phyloP scores from a whole-genome alignment of 2,113 vertebrate genomes.

The Muntiacus muntjak region DNA sequence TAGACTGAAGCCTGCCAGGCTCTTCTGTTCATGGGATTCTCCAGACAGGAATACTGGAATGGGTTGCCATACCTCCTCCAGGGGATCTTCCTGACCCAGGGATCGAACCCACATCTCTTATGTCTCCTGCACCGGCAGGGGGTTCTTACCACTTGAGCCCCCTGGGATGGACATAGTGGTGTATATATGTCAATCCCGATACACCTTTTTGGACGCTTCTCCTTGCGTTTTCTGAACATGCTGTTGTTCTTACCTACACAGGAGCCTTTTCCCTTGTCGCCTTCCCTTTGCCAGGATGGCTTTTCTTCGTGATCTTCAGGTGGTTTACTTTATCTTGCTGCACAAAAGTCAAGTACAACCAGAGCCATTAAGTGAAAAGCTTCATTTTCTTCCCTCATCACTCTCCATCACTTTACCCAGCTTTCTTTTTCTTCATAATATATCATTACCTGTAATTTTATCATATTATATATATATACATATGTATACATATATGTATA shows the following conservation, averaged over 20 bases:
- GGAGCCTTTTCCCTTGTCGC: neutral
- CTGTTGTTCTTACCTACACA: neutral
- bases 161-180: neutral
- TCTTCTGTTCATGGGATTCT: neutral
- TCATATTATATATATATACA: too few relatives aligned
- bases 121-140: neutral
- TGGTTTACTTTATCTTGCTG: neutral
- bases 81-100: neutral
- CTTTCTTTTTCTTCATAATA: neutral
- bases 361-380: neutral
- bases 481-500: neutral
- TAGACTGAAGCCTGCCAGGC: neutral
- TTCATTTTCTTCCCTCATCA: neutral
- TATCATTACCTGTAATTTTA: neutral
- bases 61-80: neutral
- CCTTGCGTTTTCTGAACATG: neutral
- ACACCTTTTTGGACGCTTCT: neutral
- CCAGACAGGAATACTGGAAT: neutral
- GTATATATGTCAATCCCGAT: neutral
- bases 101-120: neutral
- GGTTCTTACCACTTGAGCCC: neutral
- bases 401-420: neutral
- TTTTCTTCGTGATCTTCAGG: neutral
- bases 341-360: too few relatives aligned
- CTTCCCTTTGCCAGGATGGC: neutral